Evolutionary conservation across 2,113 vertebrate genomes (phyloP), one percentile per base, ranked within the genome.

Genomic region (Lutjanus erythropterus): DNA sequence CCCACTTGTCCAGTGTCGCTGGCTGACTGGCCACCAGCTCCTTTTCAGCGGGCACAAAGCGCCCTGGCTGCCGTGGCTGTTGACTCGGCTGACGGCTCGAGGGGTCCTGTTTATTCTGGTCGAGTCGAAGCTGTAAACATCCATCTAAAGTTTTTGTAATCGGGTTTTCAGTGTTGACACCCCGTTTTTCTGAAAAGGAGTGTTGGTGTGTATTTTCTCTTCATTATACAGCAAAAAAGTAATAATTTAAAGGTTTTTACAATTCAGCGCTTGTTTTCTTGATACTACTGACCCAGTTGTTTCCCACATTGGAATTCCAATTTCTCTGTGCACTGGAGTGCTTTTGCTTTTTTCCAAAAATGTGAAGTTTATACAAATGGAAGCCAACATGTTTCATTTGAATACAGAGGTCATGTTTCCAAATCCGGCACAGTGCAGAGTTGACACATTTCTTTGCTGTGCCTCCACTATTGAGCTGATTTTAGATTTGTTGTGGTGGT

Each of bases 61-160:
- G 33, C 61, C 6, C 59, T 78, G 78, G 67, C 66, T 46, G 74
- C 69, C 46, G 68, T 29, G 39, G 71, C 75, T 90, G 86, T 91
- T 88, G 85, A 90, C 90, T 92, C 90, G 86, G 73, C 70, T 56
- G 88, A 87, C 31, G 49, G 50, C 75, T 78, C 31, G 53, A 86
- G 62, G 62, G 72, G 56, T 39, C 67, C 55, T 31, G 61, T 81
- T 75, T 67, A 46, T 64, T 70, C 53, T 31, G 73, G 31, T 59
- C 64, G 73, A 66, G 56, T 69, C 62, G 55, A 60, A 74, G 49
- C 27, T 49, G 44, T 21, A 72, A 60, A 71, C 69, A 9, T 9
- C 42, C 21, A 23, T 59, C 21, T 1, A 3, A 18, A n/a, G 39
- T 66, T 50, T 44, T 31, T 64, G 31, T 44, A 1, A 37, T 76